Conservation (phyloP, 92 coral and sea anemone genomes). For the Epizoanthus stellaris region DNA sequence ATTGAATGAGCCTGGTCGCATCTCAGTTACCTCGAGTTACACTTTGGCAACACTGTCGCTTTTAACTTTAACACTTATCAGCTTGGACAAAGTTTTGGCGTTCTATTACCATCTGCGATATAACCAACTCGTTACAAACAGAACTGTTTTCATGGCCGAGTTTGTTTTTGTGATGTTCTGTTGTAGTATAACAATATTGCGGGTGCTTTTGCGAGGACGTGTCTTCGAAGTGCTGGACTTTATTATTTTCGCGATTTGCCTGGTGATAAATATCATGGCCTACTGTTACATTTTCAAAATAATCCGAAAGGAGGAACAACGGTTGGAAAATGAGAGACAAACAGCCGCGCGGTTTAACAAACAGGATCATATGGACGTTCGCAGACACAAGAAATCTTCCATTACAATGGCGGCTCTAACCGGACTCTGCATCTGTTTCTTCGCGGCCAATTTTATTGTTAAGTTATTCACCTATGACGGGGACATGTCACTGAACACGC, state of each 20-base stretch:
- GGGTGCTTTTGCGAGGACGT: background rate
- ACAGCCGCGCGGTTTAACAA: conserved; percentile 34
- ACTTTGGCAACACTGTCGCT: conserved; percentile 23
- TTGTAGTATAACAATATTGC: conserved; percentile 11
- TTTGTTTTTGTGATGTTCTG: conserved; percentile 2
- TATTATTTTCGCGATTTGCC: conserved; percentile 18
- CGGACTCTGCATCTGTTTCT: background rate
- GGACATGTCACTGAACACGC: conserved; percentile 12
- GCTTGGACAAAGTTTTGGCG: conserved; percentile 21
- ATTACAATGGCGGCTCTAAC: conserved; percentile 35
- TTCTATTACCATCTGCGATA: conserved; percentile 22
- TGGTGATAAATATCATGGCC: background rate
- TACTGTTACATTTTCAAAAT: conserved; percentile 35
- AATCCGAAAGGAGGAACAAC: conserved; percentile 16
- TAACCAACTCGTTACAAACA: conserved; percentile 12
- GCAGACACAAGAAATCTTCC: conserved; percentile 35
- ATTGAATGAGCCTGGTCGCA: conserved; percentile 19
- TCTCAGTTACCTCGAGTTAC: conserved; percentile 34
- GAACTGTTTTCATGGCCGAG: background rate
- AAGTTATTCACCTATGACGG: conserved; percentile 24
- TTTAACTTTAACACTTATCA: conserved; percentile 26
- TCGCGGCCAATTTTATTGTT: conserved; percentile 23
- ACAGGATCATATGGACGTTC: conserved; percentile 14
- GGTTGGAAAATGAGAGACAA: conserved; percentile 8
- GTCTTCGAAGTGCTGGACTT: conserved; percentile 20